phyloP scores from a whole-genome alignment of 2,113 vertebrate genomes.

The Saccopteryx bilineata region DNA sequence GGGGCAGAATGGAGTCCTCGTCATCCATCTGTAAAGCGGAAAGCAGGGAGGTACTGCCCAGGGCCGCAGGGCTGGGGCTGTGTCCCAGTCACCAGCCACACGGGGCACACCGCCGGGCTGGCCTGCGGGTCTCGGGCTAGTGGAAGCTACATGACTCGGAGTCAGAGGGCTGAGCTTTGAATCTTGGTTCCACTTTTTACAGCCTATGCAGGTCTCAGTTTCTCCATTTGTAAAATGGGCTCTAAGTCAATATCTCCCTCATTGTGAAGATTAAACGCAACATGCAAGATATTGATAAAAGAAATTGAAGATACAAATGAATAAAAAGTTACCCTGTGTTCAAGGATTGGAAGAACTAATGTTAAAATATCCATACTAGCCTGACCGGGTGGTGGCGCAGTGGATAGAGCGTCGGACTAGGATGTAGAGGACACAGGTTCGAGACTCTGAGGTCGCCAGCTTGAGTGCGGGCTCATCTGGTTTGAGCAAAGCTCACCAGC shows the following conservation, averaged over 20 bases:
- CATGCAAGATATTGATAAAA: not conserved
- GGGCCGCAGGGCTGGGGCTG: too few species aligned
- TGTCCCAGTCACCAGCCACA: too few species aligned
- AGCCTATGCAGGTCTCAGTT: not conserved
- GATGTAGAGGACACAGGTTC: too few species aligned
- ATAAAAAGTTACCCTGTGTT: not conserved
- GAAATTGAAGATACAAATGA: not conserved
- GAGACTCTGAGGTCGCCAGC: too few species aligned
- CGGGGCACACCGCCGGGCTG: accelerated
- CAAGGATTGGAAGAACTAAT: not conserved
- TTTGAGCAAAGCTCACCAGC: too few species aligned
- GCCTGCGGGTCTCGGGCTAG: not conserved
- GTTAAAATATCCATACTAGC: not conserved
- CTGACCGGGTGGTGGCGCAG: too few species aligned
- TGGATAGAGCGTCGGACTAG: too few species aligned
- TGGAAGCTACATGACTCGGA: not conserved
- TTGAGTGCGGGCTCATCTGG: too few species aligned
- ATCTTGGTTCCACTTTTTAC: not conserved
- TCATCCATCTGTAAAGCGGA: conserved; percentile 94
- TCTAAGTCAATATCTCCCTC: not conserved
- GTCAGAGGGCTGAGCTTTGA: not conserved
- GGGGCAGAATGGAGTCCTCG: conserved; percentile 97
- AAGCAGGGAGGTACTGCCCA: not conserved
- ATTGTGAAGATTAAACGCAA: not conserved
- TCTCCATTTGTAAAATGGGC: not conserved